Conservation (phyloP, 2,797 vertebrate genomes). For the Pseudocheirus occidentalis region DNA sequence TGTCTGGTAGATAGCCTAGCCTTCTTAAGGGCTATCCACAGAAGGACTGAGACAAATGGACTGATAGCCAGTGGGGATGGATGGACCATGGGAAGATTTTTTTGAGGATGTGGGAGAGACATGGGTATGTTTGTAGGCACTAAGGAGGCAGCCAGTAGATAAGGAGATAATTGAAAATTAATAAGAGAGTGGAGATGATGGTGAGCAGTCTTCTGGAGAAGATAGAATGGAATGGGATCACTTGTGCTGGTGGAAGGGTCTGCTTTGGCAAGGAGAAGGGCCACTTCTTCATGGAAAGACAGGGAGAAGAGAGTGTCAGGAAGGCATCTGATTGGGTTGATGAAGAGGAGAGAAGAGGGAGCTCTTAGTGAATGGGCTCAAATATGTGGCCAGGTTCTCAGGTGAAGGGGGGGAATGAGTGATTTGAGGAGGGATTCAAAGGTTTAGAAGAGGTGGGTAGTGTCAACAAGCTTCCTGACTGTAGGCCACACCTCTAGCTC, state of each 20-base stretch:
- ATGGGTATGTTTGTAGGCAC: background rate
- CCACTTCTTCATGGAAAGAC: background rate
- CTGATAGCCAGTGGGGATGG: background rate
- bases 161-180: background rate
- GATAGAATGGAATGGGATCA: background rate
- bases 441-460: background rate
- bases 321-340: background rate
- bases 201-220: background rate
- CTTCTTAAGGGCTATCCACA: background rate
- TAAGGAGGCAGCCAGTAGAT: background rate
- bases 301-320: background rate
- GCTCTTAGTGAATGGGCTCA: background rate
- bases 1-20: background rate
- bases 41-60: background rate
- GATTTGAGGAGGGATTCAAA: background rate
- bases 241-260: background rate
- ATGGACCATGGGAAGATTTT: background rate
- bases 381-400: background rate
- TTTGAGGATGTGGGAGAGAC: background rate
- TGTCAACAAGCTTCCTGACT: background rate
- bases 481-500: background rate
- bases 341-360: background rate
- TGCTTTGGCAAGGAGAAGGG: background rate
- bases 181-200: background rate
- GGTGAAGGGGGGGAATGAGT: background rate